Percentiles rank a stretch among this genome's conserved stretches.
phyloP scores from a whole-genome alignment of 2,888 invertebrate species.

The Trichacis sp. region DNA sequence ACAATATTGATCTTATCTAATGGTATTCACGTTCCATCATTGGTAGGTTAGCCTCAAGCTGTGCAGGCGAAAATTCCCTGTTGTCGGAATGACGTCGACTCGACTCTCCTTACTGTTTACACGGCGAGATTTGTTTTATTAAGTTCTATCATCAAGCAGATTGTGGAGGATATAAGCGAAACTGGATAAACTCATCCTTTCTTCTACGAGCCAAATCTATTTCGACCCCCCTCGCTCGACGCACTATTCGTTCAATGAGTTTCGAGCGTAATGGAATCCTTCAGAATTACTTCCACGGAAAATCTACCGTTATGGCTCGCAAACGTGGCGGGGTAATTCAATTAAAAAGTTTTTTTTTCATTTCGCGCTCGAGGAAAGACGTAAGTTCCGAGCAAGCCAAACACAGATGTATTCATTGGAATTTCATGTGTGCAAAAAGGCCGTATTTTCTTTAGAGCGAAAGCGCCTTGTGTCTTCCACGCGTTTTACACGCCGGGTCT shows the following conservation, averaged over 20 bases:
- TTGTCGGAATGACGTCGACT: slow-evolving; percentile 61
- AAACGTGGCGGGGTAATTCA: too few relatives aligned
- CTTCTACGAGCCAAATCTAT: slow-evolving; percentile 42
- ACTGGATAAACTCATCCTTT: slow-evolving; percentile 52
- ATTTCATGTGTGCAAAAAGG: slow-evolving; percentile 35
- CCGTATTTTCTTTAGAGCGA: slow-evolving; percentile 42
- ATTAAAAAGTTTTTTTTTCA: neutral
- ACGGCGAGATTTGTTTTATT: slow-evolving; percentile 65
- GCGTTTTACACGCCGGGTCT: slow-evolving; percentile 55
- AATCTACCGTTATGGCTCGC: neutral
- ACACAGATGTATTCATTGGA: slow-evolving; percentile 32
- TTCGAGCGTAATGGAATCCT: slow-evolving; percentile 22
- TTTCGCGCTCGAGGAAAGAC: too few relatives aligned
- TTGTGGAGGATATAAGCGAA: slow-evolving; percentile 49
- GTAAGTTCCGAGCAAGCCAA: too few relatives aligned
- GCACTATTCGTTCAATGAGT: slow-evolving; percentile 33
- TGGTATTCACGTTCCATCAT: slow-evolving; percentile 58
- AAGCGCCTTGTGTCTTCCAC: slow-evolving; percentile 46
- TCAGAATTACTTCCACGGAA: neutral
- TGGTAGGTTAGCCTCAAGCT: slow-evolving; percentile 45
- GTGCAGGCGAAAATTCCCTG: slow-evolving; percentile 56
- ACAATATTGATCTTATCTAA: slow-evolving; percentile 67
- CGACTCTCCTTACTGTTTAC: slow-evolving; percentile 59
- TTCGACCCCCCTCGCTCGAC: slow-evolving; percentile 43
- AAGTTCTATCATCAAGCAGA: slow-evolving; percentile 61